Percentiles rank a stretch among this genome's conserved stretches.
Conservation (phyloP, 2,113 vertebrate species). For the Anoura caudifer region DNA sequence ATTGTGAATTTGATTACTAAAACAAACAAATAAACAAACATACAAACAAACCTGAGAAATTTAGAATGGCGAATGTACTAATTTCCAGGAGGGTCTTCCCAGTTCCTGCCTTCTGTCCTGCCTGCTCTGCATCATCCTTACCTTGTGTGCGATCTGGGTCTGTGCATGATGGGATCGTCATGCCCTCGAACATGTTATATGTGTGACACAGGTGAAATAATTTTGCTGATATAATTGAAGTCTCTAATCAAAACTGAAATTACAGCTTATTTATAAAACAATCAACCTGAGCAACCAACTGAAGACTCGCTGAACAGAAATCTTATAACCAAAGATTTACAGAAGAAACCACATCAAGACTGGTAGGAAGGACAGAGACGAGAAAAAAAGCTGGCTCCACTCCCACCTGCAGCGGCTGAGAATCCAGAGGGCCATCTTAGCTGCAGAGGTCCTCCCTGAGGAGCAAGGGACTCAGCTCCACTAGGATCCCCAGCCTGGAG, state of each 20-base stretch:
- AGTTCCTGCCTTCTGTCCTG: neutral
- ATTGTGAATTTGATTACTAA: neutral
- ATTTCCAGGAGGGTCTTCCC: neutral
- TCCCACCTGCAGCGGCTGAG: neutral
- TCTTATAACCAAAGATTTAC: neutral
- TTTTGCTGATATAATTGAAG: neutral
- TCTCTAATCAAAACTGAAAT: neutral
- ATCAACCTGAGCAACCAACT: neutral
- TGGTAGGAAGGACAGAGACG: neutral
- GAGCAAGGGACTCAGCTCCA: neutral
- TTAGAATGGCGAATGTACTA: neutral
- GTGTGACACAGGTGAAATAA: neutral
- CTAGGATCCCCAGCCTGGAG: neutral
- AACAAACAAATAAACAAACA: neutral
- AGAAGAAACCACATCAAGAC: neutral
- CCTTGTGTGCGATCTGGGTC: neutral
- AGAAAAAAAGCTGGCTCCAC: neutral
- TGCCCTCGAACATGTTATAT: neutral
- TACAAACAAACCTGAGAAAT: neutral
- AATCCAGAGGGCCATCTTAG: neutral
- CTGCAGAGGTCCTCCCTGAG: neutral
- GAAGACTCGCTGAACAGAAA: neutral
- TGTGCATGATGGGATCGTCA: no score
- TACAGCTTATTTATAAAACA: neutral
- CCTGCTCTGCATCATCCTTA: rapidly evolving